A percentile compares a stretch with the other conserved stretches of the same genome.
phyloP scores from a whole-genome alignment of 2,113 vertebrate species.

The Ophiodon elongatus region DNA sequence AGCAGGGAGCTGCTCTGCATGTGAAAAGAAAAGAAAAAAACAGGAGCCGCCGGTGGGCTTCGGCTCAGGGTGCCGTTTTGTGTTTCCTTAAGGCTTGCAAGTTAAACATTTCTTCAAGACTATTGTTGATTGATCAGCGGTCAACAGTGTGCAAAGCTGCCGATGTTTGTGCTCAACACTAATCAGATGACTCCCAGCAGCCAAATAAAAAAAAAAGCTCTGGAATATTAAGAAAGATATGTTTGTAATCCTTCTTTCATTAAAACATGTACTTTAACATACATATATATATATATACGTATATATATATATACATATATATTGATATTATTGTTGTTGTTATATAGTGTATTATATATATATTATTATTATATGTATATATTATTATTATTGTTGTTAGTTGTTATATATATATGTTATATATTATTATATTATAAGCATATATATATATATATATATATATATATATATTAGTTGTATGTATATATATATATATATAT shows the following conservation, averaged over 20 bases:
- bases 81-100: conserved; percentile 29
- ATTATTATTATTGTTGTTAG: too few relatives aligned
- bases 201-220: conserved; percentile 2
- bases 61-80: conserved; percentile 16
- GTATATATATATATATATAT: too few relatives aligned
- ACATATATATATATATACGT: not conserved
- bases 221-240: not conserved
- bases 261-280: not conserved
- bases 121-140: conserved; percentile 69
- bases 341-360: too few relatives aligned
- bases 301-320: not conserved
- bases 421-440: too few relatives aligned
- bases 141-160: conserved; percentile 31
- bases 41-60: conserved; percentile 54
- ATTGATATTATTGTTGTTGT: too few relatives aligned
- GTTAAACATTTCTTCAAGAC: conserved; percentile 64
- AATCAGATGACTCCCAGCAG: conserved; percentile 11
- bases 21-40: conserved; percentile 53
- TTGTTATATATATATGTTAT: too few relatives aligned
- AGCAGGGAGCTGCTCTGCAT: conserved; percentile 56
- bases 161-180: conserved; percentile 17
- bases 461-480: too few relatives aligned
- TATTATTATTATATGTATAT: too few relatives aligned
- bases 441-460: too few relatives aligned
- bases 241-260: not conserved